phyloP scores from a whole-genome alignment of 2,888 invertebrate species.

The Leptogaster cylindrica region DNA sequence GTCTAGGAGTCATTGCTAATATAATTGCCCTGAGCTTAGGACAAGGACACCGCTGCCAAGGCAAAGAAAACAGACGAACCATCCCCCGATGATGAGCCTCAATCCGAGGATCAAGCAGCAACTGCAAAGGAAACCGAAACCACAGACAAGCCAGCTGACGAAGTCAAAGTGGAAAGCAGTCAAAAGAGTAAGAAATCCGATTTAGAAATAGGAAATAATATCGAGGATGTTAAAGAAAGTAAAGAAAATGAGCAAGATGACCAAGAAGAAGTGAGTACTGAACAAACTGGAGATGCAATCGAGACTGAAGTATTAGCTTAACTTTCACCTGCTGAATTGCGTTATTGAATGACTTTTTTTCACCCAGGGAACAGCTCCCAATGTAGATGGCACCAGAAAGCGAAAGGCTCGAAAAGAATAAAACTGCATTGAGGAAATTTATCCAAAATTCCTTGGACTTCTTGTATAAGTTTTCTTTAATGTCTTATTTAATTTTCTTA shows the following conservation, averaged over 20 bases:
- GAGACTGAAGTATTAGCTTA: too few relatives aligned
- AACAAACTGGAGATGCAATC: too few relatives aligned
- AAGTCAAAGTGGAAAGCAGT: slow-evolving; percentile 50
- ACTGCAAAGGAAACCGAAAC: slow-evolving; percentile 51
- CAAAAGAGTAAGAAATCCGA: slow-evolving; percentile 61
- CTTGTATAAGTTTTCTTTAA: not conserved
- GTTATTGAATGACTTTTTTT: not conserved
- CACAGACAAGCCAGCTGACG: not conserved
- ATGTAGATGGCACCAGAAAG: slow-evolving; percentile 8
- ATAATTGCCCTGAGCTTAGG: not conserved
- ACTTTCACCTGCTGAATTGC: too few relatives aligned
- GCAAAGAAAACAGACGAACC: slow-evolving; percentile 77
- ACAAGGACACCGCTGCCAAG: slow-evolving; percentile 63
- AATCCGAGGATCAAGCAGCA: not conserved
- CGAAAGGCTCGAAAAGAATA: slow-evolving; percentile 16
- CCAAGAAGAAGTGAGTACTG: not conserved
- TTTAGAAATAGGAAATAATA: slow-evolving; percentile 57
- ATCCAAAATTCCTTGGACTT: not conserved
- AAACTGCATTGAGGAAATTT: not conserved
- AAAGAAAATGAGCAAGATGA: slow-evolving; percentile 6
- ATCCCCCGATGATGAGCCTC: slow-evolving; percentile 66
- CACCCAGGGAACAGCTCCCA: not conserved
- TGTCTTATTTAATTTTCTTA: not conserved
- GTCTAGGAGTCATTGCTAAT: not conserved
- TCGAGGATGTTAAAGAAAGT: slow-evolving; percentile 47